phyloP scores from a whole-genome alignment of 2,113 vertebrate genomes.

The Barbus barbus region DNA sequence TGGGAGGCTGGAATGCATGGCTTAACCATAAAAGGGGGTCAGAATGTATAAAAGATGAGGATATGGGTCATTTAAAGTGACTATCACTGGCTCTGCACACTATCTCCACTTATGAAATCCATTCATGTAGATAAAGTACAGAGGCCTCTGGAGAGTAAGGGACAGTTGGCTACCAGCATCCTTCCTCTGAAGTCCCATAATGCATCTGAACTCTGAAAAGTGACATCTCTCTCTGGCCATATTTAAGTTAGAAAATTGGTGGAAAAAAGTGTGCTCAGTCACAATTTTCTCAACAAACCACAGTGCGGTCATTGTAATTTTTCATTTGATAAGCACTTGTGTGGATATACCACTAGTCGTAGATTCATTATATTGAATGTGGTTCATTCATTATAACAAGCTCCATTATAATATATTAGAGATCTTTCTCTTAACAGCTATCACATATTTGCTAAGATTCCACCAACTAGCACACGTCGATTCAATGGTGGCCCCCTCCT shows the following conservation, averaged over 20 bases:
- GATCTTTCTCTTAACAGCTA: neutral
- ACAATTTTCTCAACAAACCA: neutral
- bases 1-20: conserved; percentile 33
- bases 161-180: conserved; percentile 6
- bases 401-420: neutral
- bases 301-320: neutral
- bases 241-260: conserved; percentile 19
- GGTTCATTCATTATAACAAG: conserved; percentile 13
- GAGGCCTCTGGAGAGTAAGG: conserved; percentile 38
- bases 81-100: conserved; percentile 30
- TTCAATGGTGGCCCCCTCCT: neutral
- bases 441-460: too few relatives aligned
- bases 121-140: conserved; percentile 49
- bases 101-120: conserved; percentile 37
- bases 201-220: neutral
- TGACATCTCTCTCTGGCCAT: conserved; percentile 41
- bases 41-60: conserved; percentile 55
- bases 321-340: neutral
- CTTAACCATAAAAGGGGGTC: conserved; percentile 24
- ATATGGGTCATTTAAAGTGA: conserved; percentile 47
- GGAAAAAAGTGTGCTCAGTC: neutral
- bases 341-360: neutral
- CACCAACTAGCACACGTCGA: neutral
- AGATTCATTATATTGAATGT: too few relatives aligned
- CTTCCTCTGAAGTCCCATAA: conserved; percentile 2